Evolutionary conservation across 1,140 invertebrate species (phyloP).

Genomic region (Spodoptera frugiperda): DNA sequence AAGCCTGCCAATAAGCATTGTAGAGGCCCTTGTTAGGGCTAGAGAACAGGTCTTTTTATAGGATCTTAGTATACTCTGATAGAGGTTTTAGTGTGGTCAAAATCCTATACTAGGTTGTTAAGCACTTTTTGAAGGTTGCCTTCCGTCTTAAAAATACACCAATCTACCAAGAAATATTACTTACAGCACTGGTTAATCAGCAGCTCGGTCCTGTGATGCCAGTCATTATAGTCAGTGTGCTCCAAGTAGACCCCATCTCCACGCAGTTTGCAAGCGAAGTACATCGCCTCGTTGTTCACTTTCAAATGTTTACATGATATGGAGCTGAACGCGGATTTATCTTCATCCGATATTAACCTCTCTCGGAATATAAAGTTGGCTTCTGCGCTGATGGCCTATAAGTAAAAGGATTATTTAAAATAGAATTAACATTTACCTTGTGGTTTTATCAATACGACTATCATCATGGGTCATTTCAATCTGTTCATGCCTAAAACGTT

Average conservation of each 20-base stretch:
- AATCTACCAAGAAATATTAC: constrained; percentile 47
- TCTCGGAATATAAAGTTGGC: constrained; percentile 92
- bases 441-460: no score
- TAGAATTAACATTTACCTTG: no score
- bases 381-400: constrained; percentile 91
- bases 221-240: constrained; percentile 84
- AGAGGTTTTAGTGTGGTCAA: no score
- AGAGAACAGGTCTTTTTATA: no score
- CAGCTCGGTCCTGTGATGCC: constrained; percentile 88
- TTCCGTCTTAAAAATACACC: not conserved
- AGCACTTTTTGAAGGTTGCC: no score
- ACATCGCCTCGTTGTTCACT: constrained; percentile 57
- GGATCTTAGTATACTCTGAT: no score
- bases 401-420: constrained; percentile 21
- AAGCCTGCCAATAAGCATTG: no score
- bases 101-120: no score
- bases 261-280: constrained; percentile 68
- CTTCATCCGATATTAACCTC: constrained; percentile 89
- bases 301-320: constrained; percentile 81
- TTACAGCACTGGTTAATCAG: constrained; percentile 90
- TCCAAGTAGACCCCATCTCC: constrained; percentile 76
- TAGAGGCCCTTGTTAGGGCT: no score
- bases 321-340: constrained; percentile 89
- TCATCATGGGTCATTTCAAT: no score
- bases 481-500: no score